A percentile compares a stretch with the other conserved stretches of the same genome.
phyloP scores from a whole-genome alignment of 2,888 invertebrate genomes.

The Quadroppia sp. region DNA sequence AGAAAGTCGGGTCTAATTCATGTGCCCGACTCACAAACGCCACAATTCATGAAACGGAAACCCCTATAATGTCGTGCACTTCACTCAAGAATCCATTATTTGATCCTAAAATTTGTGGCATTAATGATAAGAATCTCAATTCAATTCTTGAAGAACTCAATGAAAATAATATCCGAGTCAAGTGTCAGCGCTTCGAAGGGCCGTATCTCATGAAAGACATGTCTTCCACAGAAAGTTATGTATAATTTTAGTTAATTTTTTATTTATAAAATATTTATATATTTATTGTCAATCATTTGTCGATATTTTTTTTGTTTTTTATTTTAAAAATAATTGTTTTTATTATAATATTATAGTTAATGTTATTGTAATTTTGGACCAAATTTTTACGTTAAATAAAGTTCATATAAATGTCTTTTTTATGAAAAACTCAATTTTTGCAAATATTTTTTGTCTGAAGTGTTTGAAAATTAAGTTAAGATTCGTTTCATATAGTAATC shows the following conservation, averaged over 20 bases:
- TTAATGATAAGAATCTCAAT: neutral
- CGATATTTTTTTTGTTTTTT: neutral
- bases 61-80: neutral
- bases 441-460: no score
- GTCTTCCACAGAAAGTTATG: slow-evolving; percentile 14
- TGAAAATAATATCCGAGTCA: slow-evolving; percentile 2
- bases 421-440: no score
- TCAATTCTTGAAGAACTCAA: neutral
- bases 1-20: neutral
- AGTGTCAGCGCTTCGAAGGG: neutral
- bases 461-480: no score
- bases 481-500: no score
- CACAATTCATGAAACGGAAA: slow-evolving; percentile 2
- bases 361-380: no score
- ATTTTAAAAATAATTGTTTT: neutral
- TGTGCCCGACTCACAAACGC: neutral
- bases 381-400: no score
- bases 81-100: slow-evolving; percentile 20
- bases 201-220: neutral
- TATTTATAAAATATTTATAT: neutral
- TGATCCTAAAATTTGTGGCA: neutral
- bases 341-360: neutral
- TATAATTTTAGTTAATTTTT: neutral
- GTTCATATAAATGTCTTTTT: no score
- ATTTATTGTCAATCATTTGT: no score